Base-by-base conservation (phyloP, 2,797 vertebrate species). In the Miichthys miiuy region DNA sequence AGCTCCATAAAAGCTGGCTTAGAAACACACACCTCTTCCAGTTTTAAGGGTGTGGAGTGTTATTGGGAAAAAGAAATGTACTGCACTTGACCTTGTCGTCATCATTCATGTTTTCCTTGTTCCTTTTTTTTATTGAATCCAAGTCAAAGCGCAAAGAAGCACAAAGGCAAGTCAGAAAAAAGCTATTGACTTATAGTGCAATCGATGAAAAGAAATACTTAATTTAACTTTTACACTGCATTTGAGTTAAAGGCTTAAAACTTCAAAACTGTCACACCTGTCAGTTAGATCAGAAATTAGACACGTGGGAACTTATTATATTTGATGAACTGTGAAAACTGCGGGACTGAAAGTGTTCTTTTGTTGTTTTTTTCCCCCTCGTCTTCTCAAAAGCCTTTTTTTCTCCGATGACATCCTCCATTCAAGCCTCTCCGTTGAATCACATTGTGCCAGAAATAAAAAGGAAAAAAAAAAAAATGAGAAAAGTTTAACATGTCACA, bases 191-290 rank as follows among this genome's bases (percentile, higher is more conserved):
- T 58, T 48, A n/a, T 62, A 78, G 50, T 30, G 38, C 30, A 23
- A 16, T 4, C 67, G 61, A 66, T 58, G 55, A 54, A 66, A 44
- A 71, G 11, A 14, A 68, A 77, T 2, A 54, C 75, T 56, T 75
- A 12, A 68, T 75, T 51, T 14, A 10, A 62, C 48, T 48, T 75
- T 75, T 42, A 64, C 54, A 38, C 17, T 68, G 52, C 41, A 44
- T 77, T 51, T 50, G 3, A 44, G 17, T 38, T 51, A 34, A 34
- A 65, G 17, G 17, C 11, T 64, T 30, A n/a, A 27, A 30, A 13
- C 44, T 7, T 16, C 13, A 41, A 18, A 18, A 0, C 21, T 5
- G 60, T 60, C 6, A 42, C 20, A 42, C 2, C 21, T 62, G 23
- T 5, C 2, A 9, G 9, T n/a, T 27, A 2, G 16, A 47, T 25